phyloP scores from a whole-genome alignment of 2,797 vertebrate species.

The Anguilla obscura region DNA sequence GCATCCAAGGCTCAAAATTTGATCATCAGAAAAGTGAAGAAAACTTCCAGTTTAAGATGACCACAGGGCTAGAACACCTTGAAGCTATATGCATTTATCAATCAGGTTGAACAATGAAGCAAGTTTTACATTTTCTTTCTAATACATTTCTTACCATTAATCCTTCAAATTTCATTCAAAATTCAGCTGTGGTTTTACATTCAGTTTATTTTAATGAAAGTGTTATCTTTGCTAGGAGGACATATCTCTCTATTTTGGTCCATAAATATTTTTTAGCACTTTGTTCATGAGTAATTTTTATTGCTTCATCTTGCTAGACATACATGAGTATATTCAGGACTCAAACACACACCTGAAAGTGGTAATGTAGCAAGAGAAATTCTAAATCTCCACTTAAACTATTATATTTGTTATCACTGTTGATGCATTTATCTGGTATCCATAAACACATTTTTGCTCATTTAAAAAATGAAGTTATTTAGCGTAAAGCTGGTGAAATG shows the following conservation, averaged over 20 bases:
- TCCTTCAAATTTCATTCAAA: neutral
- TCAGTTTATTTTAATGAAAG: neutral
- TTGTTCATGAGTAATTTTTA: neutral
- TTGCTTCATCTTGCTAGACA: too few species aligned
- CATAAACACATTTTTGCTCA: too few species aligned
- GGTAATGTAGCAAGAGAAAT: too few species aligned
- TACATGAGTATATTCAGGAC: too few species aligned
- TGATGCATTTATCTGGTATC: neutral
- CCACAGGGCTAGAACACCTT: neutral
- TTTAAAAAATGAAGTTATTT: neutral
- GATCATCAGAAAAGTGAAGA: neutral
- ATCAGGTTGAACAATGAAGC: neutral
- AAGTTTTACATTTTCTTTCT: neutral
- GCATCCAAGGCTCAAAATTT: constrained; percentile 16
- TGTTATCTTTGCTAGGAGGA: neutral
- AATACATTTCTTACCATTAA: neutral
- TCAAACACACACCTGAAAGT: too few species aligned
- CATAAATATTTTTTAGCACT: neutral
- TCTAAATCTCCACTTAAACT: too few species aligned
- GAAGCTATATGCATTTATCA: neutral
- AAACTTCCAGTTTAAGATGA: neutral
- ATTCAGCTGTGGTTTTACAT: neutral
- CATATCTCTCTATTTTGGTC: neutral
- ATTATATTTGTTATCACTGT: too few species aligned
- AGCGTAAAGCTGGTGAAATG: neutral